phyloP scores from a whole-genome alignment of 2,888 invertebrate species.

The Mellilla xanthometata region DNA sequence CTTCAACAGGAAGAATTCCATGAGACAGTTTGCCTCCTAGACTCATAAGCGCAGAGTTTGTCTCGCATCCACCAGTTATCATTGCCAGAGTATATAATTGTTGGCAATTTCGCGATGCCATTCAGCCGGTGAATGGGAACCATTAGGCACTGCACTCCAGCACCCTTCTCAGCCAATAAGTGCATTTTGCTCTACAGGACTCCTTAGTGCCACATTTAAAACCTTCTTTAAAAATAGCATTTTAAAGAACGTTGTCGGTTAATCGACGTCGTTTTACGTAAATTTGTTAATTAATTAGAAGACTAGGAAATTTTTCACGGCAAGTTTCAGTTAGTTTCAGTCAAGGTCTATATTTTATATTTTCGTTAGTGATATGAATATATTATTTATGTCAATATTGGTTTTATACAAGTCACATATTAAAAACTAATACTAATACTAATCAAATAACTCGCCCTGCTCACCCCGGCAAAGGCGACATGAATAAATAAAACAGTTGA shows the following conservation, averaged over 20 bases:
- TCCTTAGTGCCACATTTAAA: conserved; percentile 74
- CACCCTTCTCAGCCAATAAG: conserved; percentile 78
- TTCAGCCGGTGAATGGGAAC: conserved; percentile 77
- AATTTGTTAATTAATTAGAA: conserved; percentile 31
- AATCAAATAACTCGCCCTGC: no score
- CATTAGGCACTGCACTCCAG: conserved; percentile 75
- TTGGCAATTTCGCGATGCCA: conserved; percentile 78
- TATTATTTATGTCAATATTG: no score
- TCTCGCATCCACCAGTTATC: conserved; percentile 75
- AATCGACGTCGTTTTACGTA: conserved; percentile 32
- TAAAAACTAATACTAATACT: no score
- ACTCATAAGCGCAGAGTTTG: conserved; percentile 50
- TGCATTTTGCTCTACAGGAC: conserved; percentile 78
- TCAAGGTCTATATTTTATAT: no score
- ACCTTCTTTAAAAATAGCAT: conserved; percentile 51
- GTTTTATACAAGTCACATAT: no score
- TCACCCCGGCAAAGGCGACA: no score
- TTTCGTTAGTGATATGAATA: no score
- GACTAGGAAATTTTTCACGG: background rate
- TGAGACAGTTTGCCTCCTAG: conserved; percentile 21
- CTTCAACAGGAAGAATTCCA: no score
- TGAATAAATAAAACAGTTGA: no score
- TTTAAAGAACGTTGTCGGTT: conserved; percentile 31
- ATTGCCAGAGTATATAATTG: conserved; percentile 80
- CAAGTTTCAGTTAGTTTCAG: background rate